These are phyloP conservation scores for Erpornis zantholeuca DNA, from an alignment of 2,113 vertebrate species.

Conservation along the genomic window DNA sequence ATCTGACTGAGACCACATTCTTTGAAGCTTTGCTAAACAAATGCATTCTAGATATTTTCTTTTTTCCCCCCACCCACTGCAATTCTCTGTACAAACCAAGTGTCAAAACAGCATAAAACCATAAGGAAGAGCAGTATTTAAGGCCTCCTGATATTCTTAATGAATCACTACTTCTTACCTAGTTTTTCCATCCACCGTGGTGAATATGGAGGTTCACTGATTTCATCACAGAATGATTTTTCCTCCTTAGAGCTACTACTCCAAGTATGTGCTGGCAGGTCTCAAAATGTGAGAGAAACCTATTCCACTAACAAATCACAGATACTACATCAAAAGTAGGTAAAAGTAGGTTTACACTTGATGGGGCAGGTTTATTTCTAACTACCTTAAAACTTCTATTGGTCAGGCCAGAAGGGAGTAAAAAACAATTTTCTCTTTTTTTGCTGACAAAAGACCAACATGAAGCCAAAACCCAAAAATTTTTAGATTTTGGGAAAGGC, in stretches of 20 bases:
- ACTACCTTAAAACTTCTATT: not conserved
- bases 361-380: not conserved
- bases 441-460: not conserved
- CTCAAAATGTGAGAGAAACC: not conserved
- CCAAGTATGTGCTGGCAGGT: not conserved
- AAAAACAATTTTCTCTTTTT: not conserved
- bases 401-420: not conserved
- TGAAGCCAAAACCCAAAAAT: accelerated
- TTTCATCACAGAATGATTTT: not conserved
- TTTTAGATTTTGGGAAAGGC: not conserved
- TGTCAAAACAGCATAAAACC: not conserved
- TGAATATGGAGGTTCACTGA: not conserved
- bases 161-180: not conserved
- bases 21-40: not conserved
- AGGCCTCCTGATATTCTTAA: not conserved
- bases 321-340: not conserved
- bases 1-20: not conserved
- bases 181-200: not conserved
- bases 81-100: not conserved
- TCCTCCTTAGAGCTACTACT: not conserved
- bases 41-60: not conserved
- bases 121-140: not conserved
- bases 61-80: not conserved
- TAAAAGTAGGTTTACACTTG: not conserved
- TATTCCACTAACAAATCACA: not conserved